A percentile compares a stretch with the other conserved stretches of the same genome.
phyloP scores from a whole-genome alignment of 1,140 invertebrate genomes.

The Charaxes varanes region DNA sequence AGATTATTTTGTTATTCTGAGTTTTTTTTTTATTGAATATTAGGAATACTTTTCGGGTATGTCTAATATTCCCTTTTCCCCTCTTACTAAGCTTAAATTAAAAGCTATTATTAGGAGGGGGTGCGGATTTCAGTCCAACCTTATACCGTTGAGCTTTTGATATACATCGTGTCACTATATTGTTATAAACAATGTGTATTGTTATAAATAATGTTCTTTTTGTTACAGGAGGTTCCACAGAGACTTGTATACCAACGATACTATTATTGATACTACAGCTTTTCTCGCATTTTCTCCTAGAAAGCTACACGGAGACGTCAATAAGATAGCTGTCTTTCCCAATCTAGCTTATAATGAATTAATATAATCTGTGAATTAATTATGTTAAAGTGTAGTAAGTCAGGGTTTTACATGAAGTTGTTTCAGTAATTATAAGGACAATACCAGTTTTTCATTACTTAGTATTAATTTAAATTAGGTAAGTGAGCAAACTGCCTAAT shows the following conservation, averaged over 20 bases:
- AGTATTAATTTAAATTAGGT: too few relatives aligned
- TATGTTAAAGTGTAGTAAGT: conserved; percentile 26
- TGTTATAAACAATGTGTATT: neutral
- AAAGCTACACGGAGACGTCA: conserved; percentile 45
- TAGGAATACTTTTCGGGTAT: too few relatives aligned
- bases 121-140: too few relatives aligned
- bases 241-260: conserved; percentile 51
- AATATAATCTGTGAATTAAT: conserved; percentile 6
- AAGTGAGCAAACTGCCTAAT: too few relatives aligned
- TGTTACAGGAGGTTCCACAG: conserved; percentile 47
- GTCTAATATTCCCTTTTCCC: too few relatives aligned
- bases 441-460: conserved; percentile 14
- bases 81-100: too few relatives aligned
- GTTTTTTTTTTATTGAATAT: too few relatives aligned
- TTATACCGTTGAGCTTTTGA: too few relatives aligned
- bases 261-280: conserved; percentile 47
- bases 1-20: too few relatives aligned
- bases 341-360: conserved; percentile 7
- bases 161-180: neutral
- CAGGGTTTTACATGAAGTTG: conserved; percentile 28
- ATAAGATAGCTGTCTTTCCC: conserved; percentile 56
- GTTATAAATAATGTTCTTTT: conserved; percentile 4
- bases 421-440: conserved; percentile 21
- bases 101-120: too few relatives aligned
- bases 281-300: conserved; percentile 45